These are phyloP conservation scores for Amia ocellicauda DNA, from an alignment of 2,113 vertebrate species.

Conservation along the genomic window DNA sequence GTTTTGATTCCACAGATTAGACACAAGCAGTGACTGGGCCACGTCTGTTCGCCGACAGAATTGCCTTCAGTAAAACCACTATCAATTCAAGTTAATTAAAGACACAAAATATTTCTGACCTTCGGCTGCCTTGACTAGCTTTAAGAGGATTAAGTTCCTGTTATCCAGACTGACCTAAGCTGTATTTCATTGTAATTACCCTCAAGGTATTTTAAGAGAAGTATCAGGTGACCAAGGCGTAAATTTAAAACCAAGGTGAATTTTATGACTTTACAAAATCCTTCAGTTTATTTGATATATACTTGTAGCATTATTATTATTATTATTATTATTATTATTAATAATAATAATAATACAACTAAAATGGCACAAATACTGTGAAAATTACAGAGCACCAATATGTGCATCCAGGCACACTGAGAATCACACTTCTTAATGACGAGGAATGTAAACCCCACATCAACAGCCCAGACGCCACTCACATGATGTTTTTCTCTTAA, in stretches of 20 bases:
- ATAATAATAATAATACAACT: background rate
- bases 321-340: no score
- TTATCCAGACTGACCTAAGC: constrained; percentile 1
- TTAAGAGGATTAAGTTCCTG: constrained; percentile 3
- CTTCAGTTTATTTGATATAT: no score
- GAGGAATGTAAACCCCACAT: constrained; percentile 40
- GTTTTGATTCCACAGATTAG: no score
- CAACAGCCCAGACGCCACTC: constrained; percentile 31
- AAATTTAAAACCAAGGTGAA: background rate
- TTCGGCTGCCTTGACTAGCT: constrained; percentile 8
- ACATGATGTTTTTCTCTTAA: constrained; percentile 50
- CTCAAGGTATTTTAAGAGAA: background rate
- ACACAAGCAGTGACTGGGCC: no score
- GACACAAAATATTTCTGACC: constrained; percentile 16
- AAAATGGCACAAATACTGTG: background rate
- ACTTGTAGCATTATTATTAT: no score
- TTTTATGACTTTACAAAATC: background rate
- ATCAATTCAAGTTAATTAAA: constrained; percentile 18
- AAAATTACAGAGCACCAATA: background rate
- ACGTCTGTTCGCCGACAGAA: background rate
- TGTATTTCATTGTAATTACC: background rate
- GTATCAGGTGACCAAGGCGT: background rate
- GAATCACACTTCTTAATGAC: constrained; percentile 26
- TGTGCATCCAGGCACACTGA: background rate
- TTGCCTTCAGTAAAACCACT: background rate